These are phyloP conservation scores for Nomada flava DNA, from an alignment of 2,888 invertebrate genomes.

Conservation along the genomic window DNA sequence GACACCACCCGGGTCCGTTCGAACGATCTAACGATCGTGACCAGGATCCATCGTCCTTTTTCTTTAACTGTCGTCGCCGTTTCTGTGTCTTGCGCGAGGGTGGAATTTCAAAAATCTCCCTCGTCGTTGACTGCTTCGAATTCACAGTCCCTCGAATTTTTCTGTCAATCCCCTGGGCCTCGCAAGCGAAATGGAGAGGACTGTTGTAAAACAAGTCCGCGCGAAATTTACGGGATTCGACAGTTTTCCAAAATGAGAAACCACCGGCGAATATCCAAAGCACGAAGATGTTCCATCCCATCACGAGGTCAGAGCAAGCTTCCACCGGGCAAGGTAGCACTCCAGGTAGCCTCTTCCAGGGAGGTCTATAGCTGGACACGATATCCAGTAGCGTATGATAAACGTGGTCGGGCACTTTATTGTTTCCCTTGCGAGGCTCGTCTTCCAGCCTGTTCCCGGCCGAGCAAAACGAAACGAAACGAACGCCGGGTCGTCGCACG, in stretches of 20 bases:
- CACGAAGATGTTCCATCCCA: no score
- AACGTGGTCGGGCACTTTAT: constrained; percentile 53
- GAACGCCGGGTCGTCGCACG: constrained; percentile 19
- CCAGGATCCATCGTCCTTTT: constrained; percentile 30
- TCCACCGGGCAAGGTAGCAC: neutral
- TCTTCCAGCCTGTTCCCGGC: neutral
- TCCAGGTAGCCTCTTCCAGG: constrained; percentile 18
- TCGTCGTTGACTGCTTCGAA: neutral
- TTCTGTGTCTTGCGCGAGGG: neutral
- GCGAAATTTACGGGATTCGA: neutral
- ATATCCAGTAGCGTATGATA: constrained; percentile 50
- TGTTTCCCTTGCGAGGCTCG: constrained; percentile 46
- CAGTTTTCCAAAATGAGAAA: neutral
- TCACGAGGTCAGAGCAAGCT: neutral
- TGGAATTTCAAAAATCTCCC: neutral
- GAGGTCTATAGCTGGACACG: constrained; percentile 5
- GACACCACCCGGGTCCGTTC: constrained; percentile 48
- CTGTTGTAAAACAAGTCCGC: neutral
- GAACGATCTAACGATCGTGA: constrained; percentile 12
- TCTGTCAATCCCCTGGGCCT: neutral
- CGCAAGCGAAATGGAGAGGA: neutral
- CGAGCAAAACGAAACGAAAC: constrained; percentile 22
- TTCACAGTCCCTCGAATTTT: neutral
- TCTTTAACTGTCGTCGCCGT: neutral
- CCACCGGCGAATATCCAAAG: neutral